Base-by-base conservation (phyloP, 2,888 invertebrate species). In the Automeris io region DNA sequence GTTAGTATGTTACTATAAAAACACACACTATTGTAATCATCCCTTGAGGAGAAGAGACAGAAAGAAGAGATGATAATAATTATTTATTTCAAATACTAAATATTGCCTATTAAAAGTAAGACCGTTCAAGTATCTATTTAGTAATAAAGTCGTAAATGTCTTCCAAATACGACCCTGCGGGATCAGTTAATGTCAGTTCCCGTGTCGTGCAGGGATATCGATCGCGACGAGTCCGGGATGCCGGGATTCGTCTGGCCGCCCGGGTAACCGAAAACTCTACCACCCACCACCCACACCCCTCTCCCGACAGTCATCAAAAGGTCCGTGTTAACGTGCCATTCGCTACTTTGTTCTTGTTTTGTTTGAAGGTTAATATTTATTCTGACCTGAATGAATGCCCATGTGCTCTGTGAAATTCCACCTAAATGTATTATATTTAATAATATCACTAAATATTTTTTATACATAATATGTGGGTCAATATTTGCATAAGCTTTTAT, bases 321-420 rank as follows among this genome's bases (percentile, higher is more conserved):
- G 67, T 67, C 69, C 62, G 62, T 68, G 73, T 74, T 64, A 76
- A 74, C 70, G 71, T 71, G 70, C 71, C 70, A 69, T 68, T 76
- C 71, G 64, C 69, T 71, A 73, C 79, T 81, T 82, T 79, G 79
- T 78, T 81, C 80, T 80, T 80, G 77, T 83, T 82, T 79, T 73
- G 75, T 83, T 83, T 85, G 82, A 85, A 86, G 82, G 85, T 85
- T 86, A 85, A 82, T 77, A 73, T 74, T 70, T 65, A 65, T 72
- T 75, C 69, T 70, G 70, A 74, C 71, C 70, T 66, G 66, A 57
- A 64, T 65, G 57, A 64, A 39, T 46, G 19, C 7, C 26, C 26
- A 1, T 40, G 26, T 38, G 16, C 40, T 38, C 25, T 18, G 16
- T 37, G n/a, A n/a, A n/a, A n/a, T n/a, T n/a, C n/a, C n/a, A n/a